Conservation (phyloP, 2,797 vertebrate genomes). For the Steatocranus sp. region DNA sequence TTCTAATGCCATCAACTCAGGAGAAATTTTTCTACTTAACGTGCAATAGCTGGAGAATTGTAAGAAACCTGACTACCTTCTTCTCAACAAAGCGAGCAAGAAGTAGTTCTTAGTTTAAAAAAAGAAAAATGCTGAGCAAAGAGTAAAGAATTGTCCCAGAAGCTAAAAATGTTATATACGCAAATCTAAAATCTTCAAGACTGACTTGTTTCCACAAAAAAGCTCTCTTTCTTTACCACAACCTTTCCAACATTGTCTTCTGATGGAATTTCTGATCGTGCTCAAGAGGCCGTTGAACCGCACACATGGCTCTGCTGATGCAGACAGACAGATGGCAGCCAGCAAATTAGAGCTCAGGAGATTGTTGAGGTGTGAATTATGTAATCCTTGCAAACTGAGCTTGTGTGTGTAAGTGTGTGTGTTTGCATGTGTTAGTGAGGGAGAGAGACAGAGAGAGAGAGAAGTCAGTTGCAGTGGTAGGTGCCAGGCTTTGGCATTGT, state of each 20-base stretch:
- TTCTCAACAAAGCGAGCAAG: neutral
- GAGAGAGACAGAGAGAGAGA: neutral
- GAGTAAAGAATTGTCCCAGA: neutral
- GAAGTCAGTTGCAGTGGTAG: constrained; percentile 10
- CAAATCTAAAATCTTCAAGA: neutral
- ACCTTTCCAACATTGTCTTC: constrained; percentile 37
- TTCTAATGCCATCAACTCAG: neutral
- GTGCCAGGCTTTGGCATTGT: constrained; percentile 39
- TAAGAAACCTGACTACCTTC: neutral
- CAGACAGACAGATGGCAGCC: constrained; percentile 34
- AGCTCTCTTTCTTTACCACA: constrained; percentile 1
- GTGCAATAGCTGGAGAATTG: neutral
- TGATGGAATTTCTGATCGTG: constrained; percentile 22
- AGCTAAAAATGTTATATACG: neutral
- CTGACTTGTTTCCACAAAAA: neutral
- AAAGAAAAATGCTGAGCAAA: neutral
- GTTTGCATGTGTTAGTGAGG: neutral
- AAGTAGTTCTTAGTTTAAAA: neutral
- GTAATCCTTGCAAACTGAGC: constrained; percentile 39
- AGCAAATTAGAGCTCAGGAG: constrained; percentile 10
- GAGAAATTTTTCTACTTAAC: neutral
- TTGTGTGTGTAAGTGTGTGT: neutral
- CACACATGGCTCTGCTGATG: constrained; percentile 20
- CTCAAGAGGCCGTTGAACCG: neutral
- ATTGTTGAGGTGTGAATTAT: constrained; percentile 52